phyloP scores from a whole-genome alignment of 2,888 invertebrate genomes.

The Mantis religiosa region DNA sequence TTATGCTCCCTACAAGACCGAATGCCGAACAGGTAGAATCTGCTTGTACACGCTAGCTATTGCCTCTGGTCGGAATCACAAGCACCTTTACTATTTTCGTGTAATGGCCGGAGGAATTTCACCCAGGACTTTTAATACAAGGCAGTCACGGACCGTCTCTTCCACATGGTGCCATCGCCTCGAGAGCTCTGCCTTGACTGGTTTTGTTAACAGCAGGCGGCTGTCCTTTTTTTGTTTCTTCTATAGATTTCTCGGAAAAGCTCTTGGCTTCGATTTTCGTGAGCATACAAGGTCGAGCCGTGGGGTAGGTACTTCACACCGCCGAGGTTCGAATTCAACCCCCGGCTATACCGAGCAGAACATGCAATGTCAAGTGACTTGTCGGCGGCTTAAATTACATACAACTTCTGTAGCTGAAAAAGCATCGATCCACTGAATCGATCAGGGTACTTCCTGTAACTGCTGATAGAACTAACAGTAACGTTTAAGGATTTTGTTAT shows the following conservation, averaged over 20 bases:
- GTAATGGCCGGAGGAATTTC: constrained; percentile 6
- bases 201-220: not conserved
- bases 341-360: not conserved
- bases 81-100: constrained; percentile 8
- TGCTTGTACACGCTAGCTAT: constrained; percentile 1
- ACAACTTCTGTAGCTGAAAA: not conserved
- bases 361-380: not conserved
- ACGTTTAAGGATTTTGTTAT: no score
- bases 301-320: not conserved
- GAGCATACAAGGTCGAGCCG: not conserved
- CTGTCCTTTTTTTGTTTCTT: not conserved
- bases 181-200: not conserved
- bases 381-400: not conserved
- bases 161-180: not conserved
- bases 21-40: not conserved
- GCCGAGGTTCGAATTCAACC: not conserved
- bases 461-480: no score
- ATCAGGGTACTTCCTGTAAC: no score
- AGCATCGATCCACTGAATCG: no score
- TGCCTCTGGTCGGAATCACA: constrained; percentile 9
- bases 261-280: not conserved
- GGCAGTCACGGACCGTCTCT: not conserved
- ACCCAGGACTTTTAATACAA: not conserved
- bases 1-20: not conserved
- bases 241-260: not conserved